Conservation (phyloP, 2,888 invertebrate species). For the Nephrotoma appendiculata region DNA sequence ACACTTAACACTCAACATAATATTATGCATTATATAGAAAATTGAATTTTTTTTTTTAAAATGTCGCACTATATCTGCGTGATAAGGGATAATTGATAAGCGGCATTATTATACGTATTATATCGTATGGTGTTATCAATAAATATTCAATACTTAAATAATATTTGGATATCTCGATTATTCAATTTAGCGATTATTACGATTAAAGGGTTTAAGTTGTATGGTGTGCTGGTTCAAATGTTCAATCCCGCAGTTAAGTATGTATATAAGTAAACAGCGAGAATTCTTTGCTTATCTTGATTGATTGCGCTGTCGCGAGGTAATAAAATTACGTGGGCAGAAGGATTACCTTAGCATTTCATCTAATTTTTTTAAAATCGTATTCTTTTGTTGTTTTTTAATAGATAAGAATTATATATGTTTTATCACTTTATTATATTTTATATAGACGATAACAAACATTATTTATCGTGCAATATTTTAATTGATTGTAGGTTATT, state of each 20-base stretch:
- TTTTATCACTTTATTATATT: not conserved
- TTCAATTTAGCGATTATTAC: not conserved
- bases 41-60: not conserved
- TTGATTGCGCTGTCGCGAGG: not conserved
- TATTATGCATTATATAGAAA: not conserved
- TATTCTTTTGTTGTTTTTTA: not conserved
- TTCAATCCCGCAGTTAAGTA: not conserved
- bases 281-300: not conserved
- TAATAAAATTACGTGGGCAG: not conserved
- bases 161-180: not conserved
- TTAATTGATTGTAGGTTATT: not conserved
- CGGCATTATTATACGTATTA: not conserved
- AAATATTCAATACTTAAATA: not conserved
- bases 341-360: not conserved
- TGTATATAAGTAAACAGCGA: not conserved
- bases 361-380: not conserved
- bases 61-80: not conserved
- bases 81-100: not conserved
- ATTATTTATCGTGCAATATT: not conserved
- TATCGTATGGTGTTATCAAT: not conserved
- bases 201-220: not conserved
- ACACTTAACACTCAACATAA: not conserved
- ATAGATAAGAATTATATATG: not conserved
- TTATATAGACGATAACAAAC: not conserved
- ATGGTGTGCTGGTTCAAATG: not conserved